Percentiles rank a stretch among this genome's conserved stretches.
phyloP scores from a whole-genome alignment of 2,888 invertebrate genomes.

The Minunthozetes semirufus region DNA sequence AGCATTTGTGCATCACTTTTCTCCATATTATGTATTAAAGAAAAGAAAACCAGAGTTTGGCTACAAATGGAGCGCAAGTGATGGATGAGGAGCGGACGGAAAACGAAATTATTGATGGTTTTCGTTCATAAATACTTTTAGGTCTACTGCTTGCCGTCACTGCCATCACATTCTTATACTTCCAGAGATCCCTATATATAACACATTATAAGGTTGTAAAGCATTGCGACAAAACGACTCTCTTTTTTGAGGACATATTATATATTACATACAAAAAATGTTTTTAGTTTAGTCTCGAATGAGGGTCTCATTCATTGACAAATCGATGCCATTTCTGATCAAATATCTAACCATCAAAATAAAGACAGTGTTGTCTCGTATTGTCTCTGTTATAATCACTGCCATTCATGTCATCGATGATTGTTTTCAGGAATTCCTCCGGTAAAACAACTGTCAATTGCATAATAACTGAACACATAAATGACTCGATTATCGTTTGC shows the following conservation, averaged over 20 bases:
- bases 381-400: not conserved
- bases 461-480: conserved; percentile 10
- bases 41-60: conserved; percentile 22
- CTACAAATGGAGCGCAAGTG: conserved; percentile 29
- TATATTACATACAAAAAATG: too few relatives aligned
- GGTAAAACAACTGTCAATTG: conserved; percentile 20
- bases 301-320: conserved; percentile 21
- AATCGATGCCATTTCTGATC: conserved; percentile 4
- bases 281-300: too few relatives aligned
- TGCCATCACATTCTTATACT: too few relatives aligned
- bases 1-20: conserved; percentile 1
- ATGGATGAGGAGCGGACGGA: conserved; percentile 28
- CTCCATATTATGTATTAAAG: not conserved
- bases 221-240: not conserved
- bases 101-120: conserved; percentile 20
- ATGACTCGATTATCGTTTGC: conserved; percentile 16
- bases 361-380: not conserved
- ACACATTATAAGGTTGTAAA: conserved; percentile 6
- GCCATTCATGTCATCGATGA: conserved; percentile 17
- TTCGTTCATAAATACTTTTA: conserved; percentile 20
- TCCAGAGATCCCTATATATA: not conserved
- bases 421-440: conserved; percentile 13
- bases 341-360: not conserved
- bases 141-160: conserved; percentile 14
- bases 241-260: not conserved